Evolutionary conservation across 2,888 invertebrate species (phyloP).

Genomic region (Catocala fraxini): DNA sequence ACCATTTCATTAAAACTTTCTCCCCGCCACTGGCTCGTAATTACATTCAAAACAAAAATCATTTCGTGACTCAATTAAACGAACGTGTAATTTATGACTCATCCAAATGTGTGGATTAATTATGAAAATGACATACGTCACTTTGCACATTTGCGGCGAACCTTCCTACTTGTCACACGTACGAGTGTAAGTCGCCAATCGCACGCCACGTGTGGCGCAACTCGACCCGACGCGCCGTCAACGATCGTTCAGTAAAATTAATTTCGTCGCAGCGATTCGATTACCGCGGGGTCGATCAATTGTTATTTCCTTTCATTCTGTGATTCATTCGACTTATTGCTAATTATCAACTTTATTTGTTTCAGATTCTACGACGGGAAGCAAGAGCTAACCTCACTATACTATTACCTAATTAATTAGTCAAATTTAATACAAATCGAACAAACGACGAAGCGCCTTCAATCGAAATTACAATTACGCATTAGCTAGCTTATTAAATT

Average conservation of each 20-base stretch:
- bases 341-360: constrained; percentile 73
- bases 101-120: constrained; percentile 36
- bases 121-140: constrained; percentile 24
- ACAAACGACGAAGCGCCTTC: constrained; percentile 82
- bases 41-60: constrained; percentile 69
- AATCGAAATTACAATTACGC: constrained; percentile 72
- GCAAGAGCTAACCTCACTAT: constrained; percentile 60
- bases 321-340: constrained; percentile 53
- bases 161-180: background rate
- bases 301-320: constrained; percentile 61
- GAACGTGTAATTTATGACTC: constrained; percentile 46
- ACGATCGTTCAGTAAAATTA: constrained; percentile 55
- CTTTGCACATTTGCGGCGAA: constrained; percentile 12
- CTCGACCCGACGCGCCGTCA: background rate
- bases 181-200: background rate
- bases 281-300: constrained; percentile 62
- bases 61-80: constrained; percentile 62
- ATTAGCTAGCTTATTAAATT: constrained; percentile 66
- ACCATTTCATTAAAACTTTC: constrained; percentile 76
- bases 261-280: constrained; percentile 61
- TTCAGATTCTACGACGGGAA: constrained; percentile 74
- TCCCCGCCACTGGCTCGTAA: constrained; percentile 53
- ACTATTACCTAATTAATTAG: constrained; percentile 58
- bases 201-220: background rate
- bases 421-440: constrained; percentile 60